Evolutionary conservation across 2,113 vertebrate genomes (phyloP).

Genomic region (Protobothrops mucrosquamatus): DNA sequence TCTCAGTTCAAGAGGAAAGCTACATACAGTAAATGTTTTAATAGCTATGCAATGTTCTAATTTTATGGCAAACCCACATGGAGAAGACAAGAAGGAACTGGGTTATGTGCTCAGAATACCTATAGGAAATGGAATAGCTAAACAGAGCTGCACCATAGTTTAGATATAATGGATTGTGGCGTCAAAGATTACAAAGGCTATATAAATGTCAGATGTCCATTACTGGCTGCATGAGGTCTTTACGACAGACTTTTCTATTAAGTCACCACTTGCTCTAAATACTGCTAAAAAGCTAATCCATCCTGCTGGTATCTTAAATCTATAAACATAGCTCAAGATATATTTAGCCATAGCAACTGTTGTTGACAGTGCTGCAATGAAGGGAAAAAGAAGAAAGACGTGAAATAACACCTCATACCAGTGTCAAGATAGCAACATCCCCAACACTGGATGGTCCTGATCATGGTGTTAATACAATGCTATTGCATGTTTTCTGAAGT

Average conservation of each 20-base stretch:
- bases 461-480: neutral
- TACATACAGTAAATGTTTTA: conserved; percentile 9
- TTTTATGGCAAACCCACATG: conserved; percentile 44
- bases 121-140: conserved; percentile 49
- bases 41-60: conserved; percentile 30
- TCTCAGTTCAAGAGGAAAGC: conserved; percentile 4
- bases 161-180: conserved; percentile 50
- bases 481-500: neutral
- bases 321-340: conserved; percentile 16
- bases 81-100: conserved; percentile 41
- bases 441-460: neutral
- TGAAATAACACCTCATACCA: neutral
- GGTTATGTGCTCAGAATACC: conserved; percentile 50
- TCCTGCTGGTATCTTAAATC: conserved; percentile 33
- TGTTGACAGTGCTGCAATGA: conserved; percentile 25
- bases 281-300: conserved; percentile 47
- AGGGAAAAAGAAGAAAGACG: neutral
- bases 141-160: conserved; percentile 39
- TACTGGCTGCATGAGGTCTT: conserved; percentile 48
- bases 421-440: neutral
- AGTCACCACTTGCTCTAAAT: conserved; percentile 55
- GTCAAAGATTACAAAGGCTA: conserved; percentile 59
- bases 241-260: conserved; percentile 43
- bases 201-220: conserved; percentile 60
- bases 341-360: conserved; percentile 1